Conservation (phyloP, 2,888 invertebrate species). For the Stenchaetothrips biformis region DNA sequence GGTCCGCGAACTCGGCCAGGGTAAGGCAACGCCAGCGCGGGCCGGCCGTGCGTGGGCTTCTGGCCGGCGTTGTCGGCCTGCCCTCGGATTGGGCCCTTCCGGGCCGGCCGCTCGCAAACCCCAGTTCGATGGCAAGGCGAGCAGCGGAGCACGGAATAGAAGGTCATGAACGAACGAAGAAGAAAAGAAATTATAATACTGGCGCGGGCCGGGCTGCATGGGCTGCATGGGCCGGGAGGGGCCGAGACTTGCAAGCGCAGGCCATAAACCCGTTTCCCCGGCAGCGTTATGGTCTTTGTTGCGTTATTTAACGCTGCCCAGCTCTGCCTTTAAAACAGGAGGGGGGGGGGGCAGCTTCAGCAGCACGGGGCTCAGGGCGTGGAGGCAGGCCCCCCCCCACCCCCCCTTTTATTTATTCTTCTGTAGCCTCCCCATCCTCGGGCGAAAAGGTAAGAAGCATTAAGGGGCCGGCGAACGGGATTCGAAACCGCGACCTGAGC, state of each 20-base stretch:
- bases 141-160: background rate
- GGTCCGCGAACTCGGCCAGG: too few relatives aligned
- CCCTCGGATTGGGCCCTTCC: background rate
- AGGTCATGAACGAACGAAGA: conserved; percentile 14
- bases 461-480: too few relatives aligned
- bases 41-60: too few relatives aligned
- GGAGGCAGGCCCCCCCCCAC: background rate
- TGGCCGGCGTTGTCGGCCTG: too few relatives aligned
- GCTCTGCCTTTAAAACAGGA: background rate
- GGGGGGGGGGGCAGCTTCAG: background rate
- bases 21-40: too few relatives aligned
- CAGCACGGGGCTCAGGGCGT: background rate
- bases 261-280: conserved; percentile 24
- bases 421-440: too few relatives aligned
- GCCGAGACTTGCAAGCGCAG: background rate
- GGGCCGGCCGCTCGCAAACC: background rate
- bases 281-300: conserved; percentile 11
- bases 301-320: conserved; percentile 22
- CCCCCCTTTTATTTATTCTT: too few relatives aligned
- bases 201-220: background rate
- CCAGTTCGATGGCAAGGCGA: background rate
- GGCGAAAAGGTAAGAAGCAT: too few relatives aligned
- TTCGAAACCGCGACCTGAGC: background rate
- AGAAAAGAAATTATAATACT: conserved; percentile 19
- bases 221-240: too few relatives aligned